Base-by-base conservation (phyloP, 2,888 invertebrate genomes). In the Limnephilus auricula region DNA sequence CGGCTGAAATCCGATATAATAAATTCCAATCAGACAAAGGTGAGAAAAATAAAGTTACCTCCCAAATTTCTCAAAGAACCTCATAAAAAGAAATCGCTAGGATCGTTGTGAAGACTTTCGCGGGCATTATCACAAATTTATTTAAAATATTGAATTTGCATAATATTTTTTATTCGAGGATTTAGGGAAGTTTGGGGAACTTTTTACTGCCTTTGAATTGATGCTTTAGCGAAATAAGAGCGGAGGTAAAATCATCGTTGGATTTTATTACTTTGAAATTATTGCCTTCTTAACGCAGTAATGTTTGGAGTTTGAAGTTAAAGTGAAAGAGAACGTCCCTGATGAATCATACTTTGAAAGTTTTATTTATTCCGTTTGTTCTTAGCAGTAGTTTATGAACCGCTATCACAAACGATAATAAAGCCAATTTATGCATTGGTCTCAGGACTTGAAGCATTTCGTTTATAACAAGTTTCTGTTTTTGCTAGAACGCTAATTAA, bases 1-100 rank as follows among this genome's bases (percentile, higher is more conserved):
- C 30, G 85, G 45, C 40, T 85, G 40, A n/a, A 45, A 25, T 5
- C 45, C 45, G 30, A 34, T 45, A n/a, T 30, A 40, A 85, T 30
- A 40, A 85, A 85, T 85, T 40, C 40, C n/a, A 82, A 82, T 85
- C 45, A 85, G 45, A 85, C 40, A 40, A 85, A 85, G 84, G 85
- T 15, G 40, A 85, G 15, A 0, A 82, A 25, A 82, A 25, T 25
- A 34, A 82, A 82, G 25, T 82, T 82, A 2, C 25, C 31, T 18
- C 9, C 80, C 15, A 32, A 82, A 82, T 82, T 82, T 82, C 80
- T 82, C 32, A 31, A 32, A 34, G 18, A 32, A 15, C 6, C 80
- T 82, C 80, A 82, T 82, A 34, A 82, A 37, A 25, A 34, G 18
- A 10, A 82, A 82, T 32, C 25, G 65, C 65, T 65, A 25, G 25